Conservation (phyloP, 2,113 vertebrate species). For the Motacilla alba region DNA sequence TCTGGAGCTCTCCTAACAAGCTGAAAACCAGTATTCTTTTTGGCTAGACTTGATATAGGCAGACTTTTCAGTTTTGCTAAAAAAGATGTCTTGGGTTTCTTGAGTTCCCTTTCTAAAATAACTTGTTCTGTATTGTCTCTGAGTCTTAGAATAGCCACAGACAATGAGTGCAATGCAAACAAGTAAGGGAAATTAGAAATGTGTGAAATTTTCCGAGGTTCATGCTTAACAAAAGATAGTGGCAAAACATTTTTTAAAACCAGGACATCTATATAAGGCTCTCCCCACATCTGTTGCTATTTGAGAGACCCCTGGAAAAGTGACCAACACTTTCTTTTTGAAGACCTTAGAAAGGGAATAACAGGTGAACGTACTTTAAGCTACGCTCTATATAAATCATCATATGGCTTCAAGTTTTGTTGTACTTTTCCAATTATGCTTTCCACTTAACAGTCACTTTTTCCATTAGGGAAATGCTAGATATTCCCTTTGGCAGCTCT, state of each 20-base stretch:
- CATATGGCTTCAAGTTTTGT: background rate
- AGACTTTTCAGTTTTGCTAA: background rate
- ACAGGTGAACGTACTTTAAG: background rate
- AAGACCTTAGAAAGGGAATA: background rate
- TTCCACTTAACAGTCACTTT: background rate
- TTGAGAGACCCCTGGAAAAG: background rate
- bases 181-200: background rate
- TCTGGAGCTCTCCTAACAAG: background rate
- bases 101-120: background rate
- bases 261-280: background rate
- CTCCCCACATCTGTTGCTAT: background rate
- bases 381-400: background rate
- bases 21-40: background rate
- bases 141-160: background rate
- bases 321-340: background rate
- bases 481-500: conserved; percentile 10
- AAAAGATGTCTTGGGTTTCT: background rate
- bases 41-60: background rate
- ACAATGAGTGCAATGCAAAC: background rate
- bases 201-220: background rate
- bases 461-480: background rate
- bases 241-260: background rate
- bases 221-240: background rate
- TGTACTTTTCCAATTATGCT: conserved; percentile 20
- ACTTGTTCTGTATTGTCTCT: background rate